phyloP scores from a whole-genome alignment of 23 tunicate species.

The Trididemnum miniatum region DNA sequence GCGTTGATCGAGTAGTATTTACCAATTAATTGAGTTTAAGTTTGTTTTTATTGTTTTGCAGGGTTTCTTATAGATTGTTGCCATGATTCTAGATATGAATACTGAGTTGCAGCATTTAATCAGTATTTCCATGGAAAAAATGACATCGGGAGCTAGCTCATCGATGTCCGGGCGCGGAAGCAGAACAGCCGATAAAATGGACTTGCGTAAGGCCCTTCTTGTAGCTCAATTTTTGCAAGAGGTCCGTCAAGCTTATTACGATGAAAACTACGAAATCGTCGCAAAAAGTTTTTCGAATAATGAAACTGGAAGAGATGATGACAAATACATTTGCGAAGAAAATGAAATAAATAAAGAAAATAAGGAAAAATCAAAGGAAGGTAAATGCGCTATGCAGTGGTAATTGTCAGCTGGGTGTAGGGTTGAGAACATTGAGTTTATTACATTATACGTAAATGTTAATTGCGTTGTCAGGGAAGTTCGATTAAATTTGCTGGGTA shows the following conservation, averaged over 20 bases:
- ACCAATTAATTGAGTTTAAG: too few relatives aligned
- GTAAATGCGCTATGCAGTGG: too few relatives aligned
- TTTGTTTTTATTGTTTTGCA: too few relatives aligned
- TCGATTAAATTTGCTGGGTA: too few relatives aligned
- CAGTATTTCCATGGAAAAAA: slow-evolving; percentile 77
- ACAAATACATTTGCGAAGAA: not conserved
- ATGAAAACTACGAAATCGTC: slow-evolving; percentile 67
- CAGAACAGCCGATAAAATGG: slow-evolving; percentile 72
- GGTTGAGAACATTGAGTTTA: too few relatives aligned
- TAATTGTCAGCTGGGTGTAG: too few relatives aligned
- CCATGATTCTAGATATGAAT: slow-evolving; percentile 80
- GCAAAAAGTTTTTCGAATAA: slow-evolving; percentile 40
- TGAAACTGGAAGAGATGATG: not conserved
- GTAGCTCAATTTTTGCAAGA: slow-evolving; percentile 85
- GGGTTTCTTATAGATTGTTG: too few relatives aligned
- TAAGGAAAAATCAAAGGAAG: slow-evolving; percentile 21
- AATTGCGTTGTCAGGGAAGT: too few relatives aligned
- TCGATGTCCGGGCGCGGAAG: slow-evolving; percentile 46
- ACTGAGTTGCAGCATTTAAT: slow-evolving; percentile 78
- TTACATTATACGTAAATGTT: too few relatives aligned
- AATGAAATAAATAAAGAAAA: not conserved
- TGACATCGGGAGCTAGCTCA: slow-evolving; percentile 76
- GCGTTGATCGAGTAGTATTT: too few relatives aligned
- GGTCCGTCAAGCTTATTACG: slow-evolving; percentile 65
- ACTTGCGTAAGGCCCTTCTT: slow-evolving; percentile 89